Conservation (phyloP, 1,140 invertebrate genomes). For the Bombus turneri region DNA sequence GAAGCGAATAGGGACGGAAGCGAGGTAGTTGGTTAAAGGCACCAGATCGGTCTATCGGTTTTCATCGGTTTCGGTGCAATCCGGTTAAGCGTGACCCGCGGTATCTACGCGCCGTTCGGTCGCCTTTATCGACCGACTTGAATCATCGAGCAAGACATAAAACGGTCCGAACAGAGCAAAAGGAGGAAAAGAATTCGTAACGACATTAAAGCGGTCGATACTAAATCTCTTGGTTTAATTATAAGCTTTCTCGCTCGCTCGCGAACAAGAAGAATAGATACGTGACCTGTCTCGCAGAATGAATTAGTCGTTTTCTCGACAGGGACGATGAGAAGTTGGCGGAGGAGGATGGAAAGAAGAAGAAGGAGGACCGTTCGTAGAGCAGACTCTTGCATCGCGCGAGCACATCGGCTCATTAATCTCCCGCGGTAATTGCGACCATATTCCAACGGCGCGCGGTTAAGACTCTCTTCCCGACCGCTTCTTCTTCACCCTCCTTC, state of each 20-base stretch:
- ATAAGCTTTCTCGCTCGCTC: constrained; percentile 62
- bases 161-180: constrained; percentile 19
- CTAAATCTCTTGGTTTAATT: constrained; percentile 67
- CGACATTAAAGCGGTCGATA: constrained; percentile 65
- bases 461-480: constrained; percentile 63
- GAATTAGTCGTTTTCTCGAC: constrained; percentile 68
- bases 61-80: neutral
- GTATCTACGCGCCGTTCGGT: neutral
- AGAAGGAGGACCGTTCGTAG: constrained; percentile 63
- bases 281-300: constrained; percentile 67
- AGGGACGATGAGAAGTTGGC: constrained; percentile 59
- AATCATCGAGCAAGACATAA: neutral
- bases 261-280: constrained; percentile 68
- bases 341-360: constrained; percentile 39
- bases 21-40: too few species aligned
- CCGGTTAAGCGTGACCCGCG: neutral
- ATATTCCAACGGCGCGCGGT: constrained; percentile 72
- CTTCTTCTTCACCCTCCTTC: constrained; percentile 44
- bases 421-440: constrained; percentile 78
- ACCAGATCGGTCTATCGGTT: too few species aligned
- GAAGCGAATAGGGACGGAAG: too few species aligned
- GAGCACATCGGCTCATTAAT: constrained; percentile 78
- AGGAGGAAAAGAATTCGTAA: constrained; percentile 57
- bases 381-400: constrained; percentile 69
- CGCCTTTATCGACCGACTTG: neutral